These are phyloP conservation scores for Cephus nigrinus DNA, from an alignment of 2,888 invertebrate species.

Conservation along the genomic window DNA sequence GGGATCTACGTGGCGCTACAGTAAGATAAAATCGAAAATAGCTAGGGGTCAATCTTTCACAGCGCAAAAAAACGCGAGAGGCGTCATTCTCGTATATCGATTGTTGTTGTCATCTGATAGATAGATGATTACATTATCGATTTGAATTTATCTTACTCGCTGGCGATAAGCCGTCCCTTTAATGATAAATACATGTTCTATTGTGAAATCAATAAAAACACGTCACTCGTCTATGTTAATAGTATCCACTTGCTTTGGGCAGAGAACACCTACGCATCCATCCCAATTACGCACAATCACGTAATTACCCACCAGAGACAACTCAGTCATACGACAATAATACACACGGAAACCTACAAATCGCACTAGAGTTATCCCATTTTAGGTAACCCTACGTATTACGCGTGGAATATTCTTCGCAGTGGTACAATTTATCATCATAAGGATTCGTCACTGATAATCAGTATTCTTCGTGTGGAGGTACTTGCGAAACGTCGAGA, in stretches of 20 bases:
- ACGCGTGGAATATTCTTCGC: neutral
- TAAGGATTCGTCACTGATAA: neutral
- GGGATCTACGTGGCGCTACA: too few relatives aligned
- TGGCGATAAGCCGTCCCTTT: too few relatives aligned
- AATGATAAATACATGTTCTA: too few relatives aligned
- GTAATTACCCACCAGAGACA: neutral
- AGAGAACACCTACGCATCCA: neutral
- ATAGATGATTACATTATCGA: too few relatives aligned
- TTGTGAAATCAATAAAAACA: too few relatives aligned
- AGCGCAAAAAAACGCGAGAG: too few relatives aligned
- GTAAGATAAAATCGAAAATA: too few relatives aligned
- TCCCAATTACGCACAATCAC: neutral
- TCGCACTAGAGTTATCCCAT: neutral
- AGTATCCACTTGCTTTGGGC: neutral
- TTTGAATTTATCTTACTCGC: too few relatives aligned
- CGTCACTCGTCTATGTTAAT: neutral
- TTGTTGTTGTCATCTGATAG: too few relatives aligned
- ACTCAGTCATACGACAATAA: neutral
- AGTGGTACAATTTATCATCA: neutral
- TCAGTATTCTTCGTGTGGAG: neutral
- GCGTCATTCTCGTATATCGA: too few relatives aligned
- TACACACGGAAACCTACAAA: neutral
- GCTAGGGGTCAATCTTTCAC: too few relatives aligned
- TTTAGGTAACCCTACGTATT: neutral
- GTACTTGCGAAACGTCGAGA: neutral